Percentiles rank a stretch among this genome's conserved stretches.
Evolutionary conservation across 2,888 invertebrate species (phyloP).

Genomic region (Agrochola lychnidis): DNA sequence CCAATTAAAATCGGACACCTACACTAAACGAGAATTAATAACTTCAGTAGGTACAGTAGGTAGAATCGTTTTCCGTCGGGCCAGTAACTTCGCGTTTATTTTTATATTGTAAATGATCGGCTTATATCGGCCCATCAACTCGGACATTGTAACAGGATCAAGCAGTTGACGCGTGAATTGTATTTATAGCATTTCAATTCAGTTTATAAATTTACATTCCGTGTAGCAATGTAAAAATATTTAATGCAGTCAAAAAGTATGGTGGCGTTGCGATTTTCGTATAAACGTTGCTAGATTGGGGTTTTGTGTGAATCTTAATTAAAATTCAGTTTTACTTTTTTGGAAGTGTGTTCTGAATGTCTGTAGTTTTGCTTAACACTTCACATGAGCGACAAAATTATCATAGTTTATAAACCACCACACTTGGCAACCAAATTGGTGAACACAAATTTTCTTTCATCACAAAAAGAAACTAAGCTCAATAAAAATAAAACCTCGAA

Average conservation of each 20-base stretch:
- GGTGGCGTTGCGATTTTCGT: constrained; percentile 41
- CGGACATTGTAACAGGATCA: constrained; percentile 85
- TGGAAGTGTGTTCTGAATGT: neutral
- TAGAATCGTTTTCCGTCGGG: constrained; percentile 42
- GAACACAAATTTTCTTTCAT: neutral
- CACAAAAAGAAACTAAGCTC: neutral
- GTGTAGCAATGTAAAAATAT: constrained; percentile 54
- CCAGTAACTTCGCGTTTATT: constrained; percentile 68
- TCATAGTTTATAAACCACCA: neutral
- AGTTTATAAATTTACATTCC: constrained; percentile 72
- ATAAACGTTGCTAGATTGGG: constrained; percentile 15
- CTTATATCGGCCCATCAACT: constrained; percentile 86
- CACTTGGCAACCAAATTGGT: neutral
- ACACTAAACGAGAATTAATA: constrained; percentile 59
- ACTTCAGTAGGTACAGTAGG: constrained; percentile 53
- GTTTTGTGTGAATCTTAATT: constrained; percentile 1
- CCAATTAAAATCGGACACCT: constrained; percentile 46
- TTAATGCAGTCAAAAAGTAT: constrained; percentile 55
- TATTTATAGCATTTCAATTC: constrained; percentile 83
- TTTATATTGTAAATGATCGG: constrained; percentile 86
- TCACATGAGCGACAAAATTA: neutral
- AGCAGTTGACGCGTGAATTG: constrained; percentile 85
- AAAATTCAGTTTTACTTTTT: neutral
- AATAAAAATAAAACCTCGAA: neutral
- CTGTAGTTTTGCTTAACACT: neutral